Percentiles rank a stretch among this genome's conserved stretches.
These are phyloP conservation scores for Campylomormyrus tamandua DNA, from an alignment of 2,113 vertebrate species.

Conservation along the genomic window DNA sequence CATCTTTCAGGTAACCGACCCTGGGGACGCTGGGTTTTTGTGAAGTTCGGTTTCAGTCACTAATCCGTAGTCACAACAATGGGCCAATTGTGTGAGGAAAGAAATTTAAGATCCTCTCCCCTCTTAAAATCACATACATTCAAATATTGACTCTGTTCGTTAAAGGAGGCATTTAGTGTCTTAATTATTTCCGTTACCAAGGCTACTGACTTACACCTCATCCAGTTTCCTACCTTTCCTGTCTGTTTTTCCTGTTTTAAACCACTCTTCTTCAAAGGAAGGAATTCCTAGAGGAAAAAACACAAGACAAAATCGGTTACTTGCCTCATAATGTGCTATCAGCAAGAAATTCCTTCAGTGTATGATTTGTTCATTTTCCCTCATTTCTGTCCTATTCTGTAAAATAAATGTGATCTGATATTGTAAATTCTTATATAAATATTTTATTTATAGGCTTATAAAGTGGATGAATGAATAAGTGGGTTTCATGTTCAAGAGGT, in stretches of 20 bases:
- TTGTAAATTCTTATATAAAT: neutral
- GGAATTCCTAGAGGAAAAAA: neutral
- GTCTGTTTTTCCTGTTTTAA: slow-evolving; percentile 8
- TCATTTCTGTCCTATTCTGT: neutral
- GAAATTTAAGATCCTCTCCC: slow-evolving; percentile 55
- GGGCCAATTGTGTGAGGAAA: slow-evolving; percentile 57
- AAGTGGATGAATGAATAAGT: neutral
- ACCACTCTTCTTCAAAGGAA: neutral
- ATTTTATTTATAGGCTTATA: neutral
- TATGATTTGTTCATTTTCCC: neutral
- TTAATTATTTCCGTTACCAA: slow-evolving; percentile 44
- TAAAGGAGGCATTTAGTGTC: slow-evolving; percentile 51
- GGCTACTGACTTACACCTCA: neutral
- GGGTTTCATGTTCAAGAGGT: neutral
- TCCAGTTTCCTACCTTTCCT: neutral
- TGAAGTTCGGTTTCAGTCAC: slow-evolving; percentile 57
- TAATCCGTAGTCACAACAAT: slow-evolving; percentile 71
- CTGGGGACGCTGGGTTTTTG: slow-evolving; percentile 46
- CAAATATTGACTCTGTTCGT: slow-evolving; percentile 57
- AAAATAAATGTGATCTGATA: neutral
- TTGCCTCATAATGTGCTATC: neutral
- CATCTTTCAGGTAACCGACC: slow-evolving; percentile 63
- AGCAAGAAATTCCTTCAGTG: neutral
- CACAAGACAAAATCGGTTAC: neutral
- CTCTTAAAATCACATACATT: slow-evolving; percentile 32